Evolutionary conservation across 2,797 vertebrate genomes (phyloP).

Genomic region (Bovichtus diacanthus): DNA sequence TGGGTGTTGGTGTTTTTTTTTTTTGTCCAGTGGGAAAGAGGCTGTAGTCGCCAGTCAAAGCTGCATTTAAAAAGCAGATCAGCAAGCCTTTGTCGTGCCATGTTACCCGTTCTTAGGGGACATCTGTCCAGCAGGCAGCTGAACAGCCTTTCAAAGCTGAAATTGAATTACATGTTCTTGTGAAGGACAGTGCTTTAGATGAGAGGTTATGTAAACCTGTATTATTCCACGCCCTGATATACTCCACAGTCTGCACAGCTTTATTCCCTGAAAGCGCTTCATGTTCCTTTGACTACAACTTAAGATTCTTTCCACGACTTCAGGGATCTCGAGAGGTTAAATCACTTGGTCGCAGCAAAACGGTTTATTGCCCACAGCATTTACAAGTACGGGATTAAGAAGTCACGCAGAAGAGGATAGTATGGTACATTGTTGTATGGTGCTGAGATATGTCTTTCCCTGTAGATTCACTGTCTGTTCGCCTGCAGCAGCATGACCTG

Average conservation of each 20-base stretch:
- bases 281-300: conserved; percentile 20
- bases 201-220: conserved; percentile 5
- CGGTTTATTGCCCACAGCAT: conserved; percentile 39
- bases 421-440: conserved; percentile 38
- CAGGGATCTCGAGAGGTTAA: conserved; percentile 45
- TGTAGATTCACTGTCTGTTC: conserved; percentile 27
- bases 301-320: conserved; percentile 14
- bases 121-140: conserved; percentile 13
- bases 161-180: conserved; percentile 23
- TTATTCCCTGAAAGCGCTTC: neutral
- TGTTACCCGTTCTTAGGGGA: conserved; percentile 8
- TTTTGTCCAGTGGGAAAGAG: too few species aligned
- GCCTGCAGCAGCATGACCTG: conserved; percentile 51
- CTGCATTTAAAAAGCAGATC: conserved; percentile 54
- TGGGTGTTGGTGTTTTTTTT: too few species aligned
- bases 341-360: conserved; percentile 31
- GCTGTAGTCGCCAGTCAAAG: conserved; percentile 17
- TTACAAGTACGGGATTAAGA: conserved; percentile 53
- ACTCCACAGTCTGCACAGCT: neutral
- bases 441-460: conserved; percentile 42
- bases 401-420: conserved; percentile 36
- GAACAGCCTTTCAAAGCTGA: conserved; percentile 12
- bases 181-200: neutral
- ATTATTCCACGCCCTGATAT: neutral
- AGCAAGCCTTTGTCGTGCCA: neutral